Evolutionary conservation across 2,888 invertebrate species (phyloP), one percentile per base, ranked within the genome.

Genomic region (Lithophane semibrunnea): DNA sequence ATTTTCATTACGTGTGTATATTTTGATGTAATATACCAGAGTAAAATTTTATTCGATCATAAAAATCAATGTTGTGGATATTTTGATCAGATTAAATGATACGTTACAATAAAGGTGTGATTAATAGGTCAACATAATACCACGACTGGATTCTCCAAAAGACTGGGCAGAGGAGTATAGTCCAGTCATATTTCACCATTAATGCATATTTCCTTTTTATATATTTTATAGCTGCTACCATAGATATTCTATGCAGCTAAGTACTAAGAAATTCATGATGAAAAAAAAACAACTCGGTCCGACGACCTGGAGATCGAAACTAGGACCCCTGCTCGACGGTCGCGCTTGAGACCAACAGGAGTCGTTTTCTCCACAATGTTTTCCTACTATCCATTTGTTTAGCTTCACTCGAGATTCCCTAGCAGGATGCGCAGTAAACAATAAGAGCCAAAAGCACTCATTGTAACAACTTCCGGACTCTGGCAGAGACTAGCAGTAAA

Each of bases 381-480:
- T 52, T 66, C 16, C 37, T 37, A 16, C 16, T 37, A 21, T 49
- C 24, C 13, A 52, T 60, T 61, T 21, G 54, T 37, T 54, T 60
- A 21, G 12, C 44, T 5, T 49, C 8, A 18, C 8, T 54, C 47
- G 3, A 13, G 8, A 13, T 24, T 44, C 42, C 3, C 29, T 7
- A 42, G 42, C 42, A 67, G 29, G 29, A 54, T 29, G 29, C 7
- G 47, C 49, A 63, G 52, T 80, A 52, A 63, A 68, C 44, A 44
- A 18, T 64, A 68, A 68, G 21, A 75, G 67, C 58, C 52, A 44
- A 68, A 58, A 75, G 82, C 82, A 67, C 82, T 79, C 44, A 44
- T 42, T 18, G 63, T 81, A 56, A 79, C 75, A 37, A 67, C 75
- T 67, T 81, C 79, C 81, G 18, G 16, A 42, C 29, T 74, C 74